A percentile compares a stretch with the other conserved stretches of the same genome.
These are phyloP conservation scores for Chalcosyrphus nemorum DNA, from an alignment of 2,888 invertebrate genomes.

Conservation along the genomic window DNA sequence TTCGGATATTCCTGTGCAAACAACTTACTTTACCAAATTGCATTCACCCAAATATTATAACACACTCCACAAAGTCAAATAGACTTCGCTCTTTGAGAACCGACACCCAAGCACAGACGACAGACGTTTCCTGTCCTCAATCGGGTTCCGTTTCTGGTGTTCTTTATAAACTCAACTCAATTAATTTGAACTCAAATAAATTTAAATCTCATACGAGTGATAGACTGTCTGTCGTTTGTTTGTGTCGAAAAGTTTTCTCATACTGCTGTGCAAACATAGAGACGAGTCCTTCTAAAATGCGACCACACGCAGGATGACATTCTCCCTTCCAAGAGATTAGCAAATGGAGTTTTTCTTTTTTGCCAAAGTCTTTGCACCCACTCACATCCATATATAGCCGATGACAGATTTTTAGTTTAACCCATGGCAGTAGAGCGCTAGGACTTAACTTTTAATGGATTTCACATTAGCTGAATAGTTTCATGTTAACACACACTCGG, in stretches of 20 bases:
- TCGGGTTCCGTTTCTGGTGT: constrained; percentile 5
- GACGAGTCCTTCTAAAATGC: constrained; percentile 54
- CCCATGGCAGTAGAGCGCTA: constrained; percentile 58
- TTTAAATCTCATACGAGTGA: constrained; percentile 65
- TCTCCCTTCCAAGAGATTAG: constrained; percentile 58
- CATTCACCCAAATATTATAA: constrained; percentile 62
- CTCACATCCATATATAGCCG: constrained; percentile 31
- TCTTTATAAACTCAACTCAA: constrained; percentile 66
- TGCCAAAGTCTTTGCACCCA: constrained; percentile 26
- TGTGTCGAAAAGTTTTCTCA: constrained; percentile 56
- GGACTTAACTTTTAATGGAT: constrained; percentile 72
- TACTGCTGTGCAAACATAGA: constrained; percentile 40
- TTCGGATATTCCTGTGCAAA: constrained; percentile 41
- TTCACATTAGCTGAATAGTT: constrained; percentile 72
- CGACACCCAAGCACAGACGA: constrained; percentile 7
- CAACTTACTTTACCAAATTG: constrained; percentile 66
- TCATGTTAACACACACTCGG: constrained; percentile 59
- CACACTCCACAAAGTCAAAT: constrained; percentile 34
- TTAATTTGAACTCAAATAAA: constrained; percentile 72
- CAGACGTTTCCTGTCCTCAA: constrained; percentile 10
- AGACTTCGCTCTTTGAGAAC: constrained; percentile 36
- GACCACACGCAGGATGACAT: constrained; percentile 33
- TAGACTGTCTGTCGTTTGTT: constrained; percentile 52
- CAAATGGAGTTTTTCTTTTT: constrained; percentile 71
- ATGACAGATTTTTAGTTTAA: constrained; percentile 72